A percentile compares a stretch with the other conserved stretches of the same genome.
Conservation (phyloP, 2,888 invertebrate genomes). For the Heteromyza rotundicornis region DNA sequence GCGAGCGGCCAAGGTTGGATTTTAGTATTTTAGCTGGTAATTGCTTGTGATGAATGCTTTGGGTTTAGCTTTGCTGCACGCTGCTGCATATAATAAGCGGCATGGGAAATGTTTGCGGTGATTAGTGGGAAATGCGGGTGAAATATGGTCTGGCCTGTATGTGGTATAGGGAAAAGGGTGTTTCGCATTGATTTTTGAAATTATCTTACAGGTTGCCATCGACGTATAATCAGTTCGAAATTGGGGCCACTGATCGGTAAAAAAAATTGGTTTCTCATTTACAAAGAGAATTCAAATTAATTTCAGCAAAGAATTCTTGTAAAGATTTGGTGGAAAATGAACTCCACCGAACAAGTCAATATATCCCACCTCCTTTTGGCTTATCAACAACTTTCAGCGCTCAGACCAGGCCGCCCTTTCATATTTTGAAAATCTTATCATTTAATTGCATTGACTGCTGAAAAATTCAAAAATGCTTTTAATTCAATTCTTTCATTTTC, state of each 20-base stretch:
- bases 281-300: too few species aligned
- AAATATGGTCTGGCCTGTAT: background rate
- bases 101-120: background rate
- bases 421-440: background rate
- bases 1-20: background rate
- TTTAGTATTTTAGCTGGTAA: background rate
- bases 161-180: too few species aligned
- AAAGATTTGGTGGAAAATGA: too few species aligned
- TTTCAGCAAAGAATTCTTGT: too few species aligned
- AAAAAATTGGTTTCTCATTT: too few species aligned
- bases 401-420: too few species aligned
- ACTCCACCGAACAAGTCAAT: too few species aligned
- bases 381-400: too few species aligned
- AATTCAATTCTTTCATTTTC: background rate
- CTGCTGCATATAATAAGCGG: background rate
- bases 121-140: slow-evolving; percentile 2
- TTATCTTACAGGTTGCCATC: background rate
- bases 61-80: background rate
- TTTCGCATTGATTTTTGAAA: background rate
- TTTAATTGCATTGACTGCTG: background rate
- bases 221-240: background rate
- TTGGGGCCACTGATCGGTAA: too few species aligned
- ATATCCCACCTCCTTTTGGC: too few species aligned
- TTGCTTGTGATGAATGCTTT: slow-evolving; percentile 1
- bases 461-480: background rate